phyloP scores from a whole-genome alignment of 2,888 invertebrate genomes.

The Dinocampus coccinellae region DNA sequence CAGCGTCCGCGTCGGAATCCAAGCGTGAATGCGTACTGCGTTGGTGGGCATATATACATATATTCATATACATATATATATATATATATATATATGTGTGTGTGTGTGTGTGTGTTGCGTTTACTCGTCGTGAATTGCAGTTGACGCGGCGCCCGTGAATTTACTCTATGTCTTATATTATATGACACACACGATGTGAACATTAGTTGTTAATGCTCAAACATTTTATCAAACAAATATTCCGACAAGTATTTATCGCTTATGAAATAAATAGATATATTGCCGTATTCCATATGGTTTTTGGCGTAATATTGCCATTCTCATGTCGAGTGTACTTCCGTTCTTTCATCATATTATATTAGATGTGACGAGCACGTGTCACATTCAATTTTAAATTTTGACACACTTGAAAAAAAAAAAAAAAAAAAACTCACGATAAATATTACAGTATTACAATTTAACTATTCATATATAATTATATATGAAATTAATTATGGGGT shows the following conservation, averaged over 20 bases:
- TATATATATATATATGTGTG: background rate
- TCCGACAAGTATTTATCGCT: background rate
- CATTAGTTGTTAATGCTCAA: background rate
- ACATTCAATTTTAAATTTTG: background rate
- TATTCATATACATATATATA: background rate
- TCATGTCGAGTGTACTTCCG: too few relatives aligned
- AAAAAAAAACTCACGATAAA: too few relatives aligned
- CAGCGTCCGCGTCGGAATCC: slow-evolving; percentile 28
- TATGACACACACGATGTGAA: background rate
- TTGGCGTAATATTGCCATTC: too few relatives aligned
- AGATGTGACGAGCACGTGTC: too few relatives aligned
- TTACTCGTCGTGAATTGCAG: slow-evolving; percentile 1
- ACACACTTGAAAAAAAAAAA: too few relatives aligned
- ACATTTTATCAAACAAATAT: background rate
- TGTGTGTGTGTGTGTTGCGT: slow-evolving; percentile 3
- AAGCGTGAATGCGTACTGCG: slow-evolving; percentile 33
- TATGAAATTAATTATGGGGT: too few relatives aligned
- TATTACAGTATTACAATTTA: too few relatives aligned
- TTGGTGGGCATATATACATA: slow-evolving; percentile 5
- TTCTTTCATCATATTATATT: too few relatives aligned
- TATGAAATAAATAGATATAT: background rate
- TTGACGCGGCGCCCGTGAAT: background rate
- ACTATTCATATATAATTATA: background rate
- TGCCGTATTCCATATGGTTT: background rate
- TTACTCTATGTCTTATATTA: background rate